Base-by-base conservation (phyloP, 2,113 vertebrate species). In the Lipotes vexillifer region DNA sequence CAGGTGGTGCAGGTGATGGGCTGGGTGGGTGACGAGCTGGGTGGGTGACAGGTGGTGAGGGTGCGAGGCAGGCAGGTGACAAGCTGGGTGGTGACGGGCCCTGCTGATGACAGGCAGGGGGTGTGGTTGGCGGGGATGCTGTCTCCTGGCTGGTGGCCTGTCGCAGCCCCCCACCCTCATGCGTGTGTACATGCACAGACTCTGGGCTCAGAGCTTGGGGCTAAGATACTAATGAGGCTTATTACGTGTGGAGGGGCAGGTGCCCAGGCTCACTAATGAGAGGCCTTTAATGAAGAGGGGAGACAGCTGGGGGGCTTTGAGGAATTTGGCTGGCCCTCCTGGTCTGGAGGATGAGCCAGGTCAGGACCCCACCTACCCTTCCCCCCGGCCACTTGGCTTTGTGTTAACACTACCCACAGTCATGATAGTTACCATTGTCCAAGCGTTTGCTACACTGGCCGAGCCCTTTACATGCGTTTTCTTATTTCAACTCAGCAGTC, bases 251-350 rank as follows among this genome's bases (percentile, higher is more conserved):
- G 93, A 98, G 98, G 98, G 98, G 98, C 98, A 98, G 98, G 98
- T 98, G 98, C 98, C 98, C 97, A 31, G 38, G 96, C 97, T 98
- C 97, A 97, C 86, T 99, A 99, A 99, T 98, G 98, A 98, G 98
- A 97, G 96, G 78, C 98, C 85, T 93, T 98, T 98, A 98, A 98
- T 93, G 80, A 98, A 98, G 77, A 89, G 97, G 91, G 90, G 81
- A 97, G 82, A 68, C 88, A 95, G 89, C 93, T 95, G 46, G 46
- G 97, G 97, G 96, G 81, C 92, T 94, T 90, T 17, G 1, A 96
- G 89, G 97, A 97, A 82, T 94, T 93, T 84, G 92, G 71, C 85
- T 91, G 92, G 71, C 74, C 86, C 91, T 97, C 85, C 93, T 95
- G 61, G 69, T 65, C 63, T 21, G 0, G 71, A 86, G 33, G 41